phyloP scores from a whole-genome alignment of 2,113 vertebrate genomes.

The Syrrhaptes paradoxus region DNA sequence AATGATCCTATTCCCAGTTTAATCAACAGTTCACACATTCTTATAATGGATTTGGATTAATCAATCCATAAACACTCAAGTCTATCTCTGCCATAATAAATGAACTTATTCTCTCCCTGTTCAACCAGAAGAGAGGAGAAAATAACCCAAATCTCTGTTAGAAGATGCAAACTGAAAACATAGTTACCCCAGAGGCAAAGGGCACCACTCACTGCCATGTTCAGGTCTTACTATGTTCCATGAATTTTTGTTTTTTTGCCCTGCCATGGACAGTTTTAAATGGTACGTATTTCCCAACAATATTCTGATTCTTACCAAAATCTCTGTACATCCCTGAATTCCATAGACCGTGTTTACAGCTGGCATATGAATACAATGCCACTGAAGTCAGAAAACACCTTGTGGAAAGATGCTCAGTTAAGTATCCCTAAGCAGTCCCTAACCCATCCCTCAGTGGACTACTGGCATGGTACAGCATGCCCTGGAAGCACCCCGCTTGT shows the following conservation, averaged over 20 bases:
- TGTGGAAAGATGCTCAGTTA: not conserved
- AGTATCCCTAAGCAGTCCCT: not conserved
- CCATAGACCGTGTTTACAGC: not conserved
- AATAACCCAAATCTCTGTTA: not conserved
- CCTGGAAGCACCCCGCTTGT: not conserved
- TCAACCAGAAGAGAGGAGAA: not conserved
- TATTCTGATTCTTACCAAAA: not conserved
- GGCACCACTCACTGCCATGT: not conserved
- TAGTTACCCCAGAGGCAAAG: conserved; percentile 14
- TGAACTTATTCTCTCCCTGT: not conserved
- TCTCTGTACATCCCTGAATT: not conserved
- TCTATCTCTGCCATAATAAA: not conserved
- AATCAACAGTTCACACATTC: not conserved
- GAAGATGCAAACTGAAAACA: conserved; percentile 37
- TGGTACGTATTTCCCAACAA: not conserved
- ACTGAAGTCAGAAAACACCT: not conserved
- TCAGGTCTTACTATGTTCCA: conserved; percentile 13
- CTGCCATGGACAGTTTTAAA: not conserved
- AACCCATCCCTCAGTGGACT: not conserved
- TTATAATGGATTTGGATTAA: not conserved
- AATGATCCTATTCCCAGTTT: not conserved
- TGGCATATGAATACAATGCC: not conserved
- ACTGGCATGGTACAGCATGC: not conserved
- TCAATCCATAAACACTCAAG: not conserved
- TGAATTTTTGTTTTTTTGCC: conserved; percentile 10